Evolutionary conservation across 2,113 vertebrate species (phyloP).

Genomic region (rat (Rattus norvegicus)): GRCr8 NC_086019.1:155484001-155484500

Average conservation of each 20-base stretch:
- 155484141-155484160: background rate
- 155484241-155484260: conserved; percentile 46
- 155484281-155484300: background rate
- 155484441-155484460: background rate
- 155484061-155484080: no score
- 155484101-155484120: no score
- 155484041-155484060: no score
- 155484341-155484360: background rate
- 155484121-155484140: background rate
- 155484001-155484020: no score
- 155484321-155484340: background rate
- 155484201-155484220: background rate
- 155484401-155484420: conserved; percentile 43
- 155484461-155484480: background rate
- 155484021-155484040: no score
- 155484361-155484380: background rate
- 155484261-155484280: background rate
- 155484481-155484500: background rate
- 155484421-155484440: background rate
- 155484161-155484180: background rate
- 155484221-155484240: background rate
- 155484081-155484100: no score
- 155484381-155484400: background rate
- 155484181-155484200: background rate
- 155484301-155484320: background rate